Evolutionary conservation across 1,140 invertebrate species (phyloP), one percentile per base, ranked within the genome.

Genomic region (Trichonephila inaurata): DNA sequence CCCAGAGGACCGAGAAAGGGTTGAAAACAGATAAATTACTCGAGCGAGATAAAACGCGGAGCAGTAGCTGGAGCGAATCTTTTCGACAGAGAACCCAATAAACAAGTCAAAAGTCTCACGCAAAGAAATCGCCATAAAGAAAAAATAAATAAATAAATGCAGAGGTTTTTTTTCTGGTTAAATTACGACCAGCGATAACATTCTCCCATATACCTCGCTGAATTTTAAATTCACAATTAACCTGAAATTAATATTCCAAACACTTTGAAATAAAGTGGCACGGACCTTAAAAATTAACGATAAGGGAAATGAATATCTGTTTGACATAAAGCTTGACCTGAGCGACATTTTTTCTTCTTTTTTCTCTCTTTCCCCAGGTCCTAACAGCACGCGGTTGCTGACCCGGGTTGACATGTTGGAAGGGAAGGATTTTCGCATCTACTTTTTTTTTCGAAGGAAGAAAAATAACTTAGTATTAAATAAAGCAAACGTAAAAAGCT

Each of bases 161-260:
- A 83, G n/a, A 44, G 44, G 82, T n/a, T 58, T 19, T 58, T n/a
- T 40, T 40, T 28, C 33, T 40, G 44, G 24, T 19, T 19, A 83
- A 83, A 83, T 83, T 83, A 83, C 51, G 40, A 83, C 82, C 44
- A n/a, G 10, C 21, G 82, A 83, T 83, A 83, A 83, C 44, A 24
- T 19, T 58, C 33, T 44, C 62, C 64, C 87, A 89, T 89, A 66
- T 72, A 69, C 87, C 28, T 89, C 64, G 33, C 18, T 58, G 87
- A 61, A 89, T 89, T 89, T 89, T 64, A 89, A 89, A 69, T 24
- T 44, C 33, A 28, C 87, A 89, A 89, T 89, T 89, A 89, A 72
- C 62, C 66, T 24, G 44, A 89, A 89, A 89, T 89, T 89, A 89
- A 89, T 24, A 89, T 89, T 89, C 87, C 18, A 24, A 89, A 72